phyloP scores from a whole-genome alignment of 2,113 vertebrate genomes.

The Rhea americana region DNA sequence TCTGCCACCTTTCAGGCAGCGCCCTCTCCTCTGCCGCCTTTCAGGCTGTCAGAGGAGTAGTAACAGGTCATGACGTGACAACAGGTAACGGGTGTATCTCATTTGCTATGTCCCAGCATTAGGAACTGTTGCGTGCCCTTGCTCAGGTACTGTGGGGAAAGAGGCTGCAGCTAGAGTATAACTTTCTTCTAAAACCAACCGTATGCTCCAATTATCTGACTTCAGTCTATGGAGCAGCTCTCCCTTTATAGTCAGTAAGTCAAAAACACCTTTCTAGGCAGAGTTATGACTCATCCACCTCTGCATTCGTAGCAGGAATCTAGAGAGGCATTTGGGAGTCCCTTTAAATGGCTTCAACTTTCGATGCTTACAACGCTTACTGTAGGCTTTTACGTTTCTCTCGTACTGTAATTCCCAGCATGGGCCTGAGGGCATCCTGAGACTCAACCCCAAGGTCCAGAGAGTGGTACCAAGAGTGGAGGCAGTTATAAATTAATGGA shows the following conservation, averaged over 20 bases:
- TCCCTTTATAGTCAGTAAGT: background rate
- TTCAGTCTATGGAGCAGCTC: background rate
- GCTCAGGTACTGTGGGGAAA: background rate
- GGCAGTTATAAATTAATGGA: background rate
- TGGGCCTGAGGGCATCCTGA: background rate
- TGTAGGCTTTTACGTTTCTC: background rate
- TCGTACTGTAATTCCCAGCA: background rate
- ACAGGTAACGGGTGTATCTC: background rate
- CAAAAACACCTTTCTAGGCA: background rate
- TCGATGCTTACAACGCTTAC: background rate
- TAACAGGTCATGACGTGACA: background rate
- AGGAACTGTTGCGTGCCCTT: background rate
- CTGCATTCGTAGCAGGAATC: background rate
- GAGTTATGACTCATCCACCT: background rate
- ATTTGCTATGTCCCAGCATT: background rate
- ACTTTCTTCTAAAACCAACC: background rate
- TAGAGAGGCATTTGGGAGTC: background rate
- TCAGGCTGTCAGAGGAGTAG: background rate
- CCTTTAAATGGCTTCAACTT: background rate
- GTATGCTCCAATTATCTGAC: too few species aligned
- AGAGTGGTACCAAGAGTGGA: background rate
- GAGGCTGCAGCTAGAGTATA: background rate
- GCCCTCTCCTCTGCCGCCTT: background rate
- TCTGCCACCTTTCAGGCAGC: background rate
- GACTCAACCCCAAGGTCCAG: background rate